These are phyloP conservation scores for Salvelinus sp. DNA, from an alignment of 2,113 vertebrate genomes.

Conservation along the genomic window DNA sequence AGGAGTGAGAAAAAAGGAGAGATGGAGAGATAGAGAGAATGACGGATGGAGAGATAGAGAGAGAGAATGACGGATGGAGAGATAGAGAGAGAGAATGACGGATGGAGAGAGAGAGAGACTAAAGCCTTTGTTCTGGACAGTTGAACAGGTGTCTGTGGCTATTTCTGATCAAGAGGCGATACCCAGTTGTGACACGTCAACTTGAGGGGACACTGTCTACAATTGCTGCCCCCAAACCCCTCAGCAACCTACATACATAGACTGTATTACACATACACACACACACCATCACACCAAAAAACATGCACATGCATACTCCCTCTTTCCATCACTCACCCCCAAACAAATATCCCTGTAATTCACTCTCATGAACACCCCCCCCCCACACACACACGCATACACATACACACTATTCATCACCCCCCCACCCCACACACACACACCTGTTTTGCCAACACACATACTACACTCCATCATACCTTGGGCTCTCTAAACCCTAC, in stretches of 20 bases:
- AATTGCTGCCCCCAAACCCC: constrained; percentile 9
- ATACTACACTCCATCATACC: not conserved
- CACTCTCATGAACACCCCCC: constrained; percentile 12
- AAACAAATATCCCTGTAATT: not conserved
- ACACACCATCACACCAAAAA: constrained; percentile 9
- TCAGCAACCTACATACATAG: not conserved
- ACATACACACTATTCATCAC: not conserved
- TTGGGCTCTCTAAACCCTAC: not conserved
- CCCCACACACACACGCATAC: not conserved
- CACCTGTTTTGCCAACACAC: not conserved
- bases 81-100: not conserved
- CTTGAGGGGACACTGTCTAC: constrained; percentile 24
- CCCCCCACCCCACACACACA: not conserved
- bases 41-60: not conserved
- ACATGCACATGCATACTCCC: not conserved
- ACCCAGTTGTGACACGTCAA: constrained; percentile 17
- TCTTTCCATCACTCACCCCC: not conserved
- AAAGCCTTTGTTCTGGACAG: constrained; percentile 9
- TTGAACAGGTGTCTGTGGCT: constrained; percentile 25
- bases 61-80: not conserved
- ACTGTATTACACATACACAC: constrained; percentile 12
- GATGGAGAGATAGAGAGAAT: not conserved
- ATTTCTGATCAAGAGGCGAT: constrained; percentile 22
- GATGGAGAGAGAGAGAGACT: not conserved
- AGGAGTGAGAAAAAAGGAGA: not conserved